Percentiles rank a stretch among this genome's conserved stretches.
These are phyloP conservation scores for Fulica atra DNA, from an alignment of 2,113 vertebrate genomes.

Conservation along the genomic window DNA sequence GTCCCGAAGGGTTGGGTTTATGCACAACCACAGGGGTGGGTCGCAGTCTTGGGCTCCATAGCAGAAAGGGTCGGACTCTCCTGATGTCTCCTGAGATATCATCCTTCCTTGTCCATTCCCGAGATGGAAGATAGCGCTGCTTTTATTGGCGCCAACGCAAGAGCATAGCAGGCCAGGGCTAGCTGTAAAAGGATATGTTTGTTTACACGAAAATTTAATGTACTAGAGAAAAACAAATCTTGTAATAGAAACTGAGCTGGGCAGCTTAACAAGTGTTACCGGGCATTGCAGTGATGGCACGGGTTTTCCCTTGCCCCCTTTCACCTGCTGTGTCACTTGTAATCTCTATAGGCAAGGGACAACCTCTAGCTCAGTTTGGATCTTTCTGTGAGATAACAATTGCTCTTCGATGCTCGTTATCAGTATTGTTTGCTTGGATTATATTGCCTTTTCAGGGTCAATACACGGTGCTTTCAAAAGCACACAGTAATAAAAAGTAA, in stretches of 20 bases:
- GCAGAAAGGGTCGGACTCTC: not conserved
- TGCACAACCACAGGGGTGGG: not conserved
- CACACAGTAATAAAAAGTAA: not conserved
- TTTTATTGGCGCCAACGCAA: not conserved
- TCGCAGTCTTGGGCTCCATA: not conserved
- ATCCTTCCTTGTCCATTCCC: not conserved
- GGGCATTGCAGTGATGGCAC: fast-evolving
- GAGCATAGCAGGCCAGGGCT: not conserved
- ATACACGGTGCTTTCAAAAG: not conserved
- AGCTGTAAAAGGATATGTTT: not conserved
- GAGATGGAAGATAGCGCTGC: not conserved
- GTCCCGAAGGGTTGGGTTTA: not conserved
- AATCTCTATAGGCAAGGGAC: not conserved
- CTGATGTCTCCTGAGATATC: not conserved
- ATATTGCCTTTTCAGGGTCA: not conserved
- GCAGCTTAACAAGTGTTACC: not conserved
- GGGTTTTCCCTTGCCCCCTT: not conserved
- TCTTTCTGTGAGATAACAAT: not conserved
- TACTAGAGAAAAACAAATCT: not conserved
- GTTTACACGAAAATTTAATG: not conserved
- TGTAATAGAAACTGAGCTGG: not conserved
- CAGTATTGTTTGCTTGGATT: not conserved
- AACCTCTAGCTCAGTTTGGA: not conserved
- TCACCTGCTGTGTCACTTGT: not conserved
- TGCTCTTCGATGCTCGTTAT: not conserved